Evolutionary conservation across 2,113 vertebrate genomes (phyloP), one percentile per base, ranked within the genome.

Genomic region (Myrmecophaga tridactyla): DNA sequence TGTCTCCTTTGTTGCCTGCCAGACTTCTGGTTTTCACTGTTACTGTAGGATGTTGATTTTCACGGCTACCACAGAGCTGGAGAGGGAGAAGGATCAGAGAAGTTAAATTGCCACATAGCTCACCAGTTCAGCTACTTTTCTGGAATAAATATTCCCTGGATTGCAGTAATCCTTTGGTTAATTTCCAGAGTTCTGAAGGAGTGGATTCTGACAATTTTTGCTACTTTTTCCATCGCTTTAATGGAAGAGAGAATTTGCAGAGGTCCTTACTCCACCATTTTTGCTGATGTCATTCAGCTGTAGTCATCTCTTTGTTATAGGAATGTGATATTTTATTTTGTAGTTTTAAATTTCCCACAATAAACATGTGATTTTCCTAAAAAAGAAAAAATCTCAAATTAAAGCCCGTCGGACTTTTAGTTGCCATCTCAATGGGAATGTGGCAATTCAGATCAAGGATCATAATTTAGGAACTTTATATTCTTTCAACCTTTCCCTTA

Each of bases 21-120:
- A 46, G 43, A 36, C 60, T 13, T 17, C 63, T 43, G 46, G 36
- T 73, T 84, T 85, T 93, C 80, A 75, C 31, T 72, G 41, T 81
- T 60, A 81, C 60, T 63, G n/a, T 80, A 63, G 94, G 11, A 21
- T 80, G 31, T 80, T 94, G 81, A 58, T 90, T 92, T 94, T 92
- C 81, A 90, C 84, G 70, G 36, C 31, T 80, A 10, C 58, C n/a
- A 46, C 48, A 76, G 60, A 90, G 34, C 62, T 90, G 36, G 60
- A 80, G 86, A 87, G 58, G 53, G 53, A 87, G 23, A 76, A 63
- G 4, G n/a, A 10, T 27, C 17, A 58, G 27, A 86, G 83, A 89
- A 90, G 36, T 69, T 77, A 77, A 90, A 80, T 75, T 14, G 69
- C 82, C 69, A 31, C 34, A 87, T 65, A 93, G 88, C 21, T 69